phyloP scores from a whole-genome alignment of 2,888 invertebrate genomes.

The Xanthorhoe spadicearia region DNA sequence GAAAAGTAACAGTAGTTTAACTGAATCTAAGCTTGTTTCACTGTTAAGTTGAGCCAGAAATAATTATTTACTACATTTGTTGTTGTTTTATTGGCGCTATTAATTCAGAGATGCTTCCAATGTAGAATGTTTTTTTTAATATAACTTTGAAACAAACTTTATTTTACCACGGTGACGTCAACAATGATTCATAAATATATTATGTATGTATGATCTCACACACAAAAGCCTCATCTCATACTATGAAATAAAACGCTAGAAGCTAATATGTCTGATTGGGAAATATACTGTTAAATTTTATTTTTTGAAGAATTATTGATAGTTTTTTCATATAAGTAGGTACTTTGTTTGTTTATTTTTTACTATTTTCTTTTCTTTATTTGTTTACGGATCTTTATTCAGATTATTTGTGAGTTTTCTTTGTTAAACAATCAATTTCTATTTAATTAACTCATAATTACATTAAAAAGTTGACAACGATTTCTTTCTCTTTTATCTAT shows the following conservation, averaged over 20 bases:
- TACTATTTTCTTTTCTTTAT: background rate
- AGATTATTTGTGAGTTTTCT: background rate
- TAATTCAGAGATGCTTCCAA: background rate
- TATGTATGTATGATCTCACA: conserved; percentile 49
- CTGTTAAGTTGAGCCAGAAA: background rate
- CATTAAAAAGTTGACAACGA: background rate
- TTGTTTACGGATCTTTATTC: too few species aligned
- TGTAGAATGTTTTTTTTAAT: background rate
- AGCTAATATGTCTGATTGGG: conserved; percentile 58
- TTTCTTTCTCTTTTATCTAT: background rate
- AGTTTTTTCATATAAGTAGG: too few species aligned
- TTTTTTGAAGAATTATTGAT: too few species aligned
- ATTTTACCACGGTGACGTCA: conserved; percentile 25
- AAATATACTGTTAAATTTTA: conserved; percentile 37
- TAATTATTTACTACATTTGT: too few species aligned
- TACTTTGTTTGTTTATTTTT: background rate
- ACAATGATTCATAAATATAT: conserved; percentile 42
- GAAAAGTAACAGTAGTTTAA: conserved; percentile 40
- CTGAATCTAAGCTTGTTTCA: conserved; percentile 36
- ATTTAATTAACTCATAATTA: background rate
- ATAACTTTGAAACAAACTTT: conserved; percentile 24
- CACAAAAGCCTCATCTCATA: conserved; percentile 53
- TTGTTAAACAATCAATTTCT: background rate
- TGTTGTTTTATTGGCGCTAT: too few species aligned
- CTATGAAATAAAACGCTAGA: conserved; percentile 50